Evolutionary conservation across 2,888 invertebrate genomes (phyloP).

Genomic region (Drosophila subsilvestris): DNA sequence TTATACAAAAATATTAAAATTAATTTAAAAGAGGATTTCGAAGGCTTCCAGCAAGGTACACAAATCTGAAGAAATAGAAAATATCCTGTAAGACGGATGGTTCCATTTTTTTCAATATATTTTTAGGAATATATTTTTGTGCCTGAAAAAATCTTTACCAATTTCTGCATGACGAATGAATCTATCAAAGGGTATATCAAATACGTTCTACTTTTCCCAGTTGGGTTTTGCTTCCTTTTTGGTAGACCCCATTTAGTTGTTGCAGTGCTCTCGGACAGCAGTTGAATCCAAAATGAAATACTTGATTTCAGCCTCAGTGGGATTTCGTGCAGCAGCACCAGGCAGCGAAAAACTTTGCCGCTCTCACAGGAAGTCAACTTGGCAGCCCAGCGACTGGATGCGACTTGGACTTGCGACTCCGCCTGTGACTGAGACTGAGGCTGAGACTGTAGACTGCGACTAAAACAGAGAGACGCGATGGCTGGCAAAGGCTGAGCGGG

Average conservation of each 20-base stretch:
- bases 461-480: conserved; percentile 1
- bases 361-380: conserved; percentile 75
- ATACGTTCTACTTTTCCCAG: conserved; percentile 6
- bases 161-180: no score
- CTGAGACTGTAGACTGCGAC: conserved; percentile 9
- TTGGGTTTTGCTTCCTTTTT: conserved; percentile 49
- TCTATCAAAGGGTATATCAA: conserved; percentile 55
- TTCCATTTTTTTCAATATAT: background rate
- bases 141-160: no score
- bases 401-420: conserved; percentile 6
- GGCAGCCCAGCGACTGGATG: conserved; percentile 45
- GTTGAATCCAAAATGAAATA: conserved; percentile 80
- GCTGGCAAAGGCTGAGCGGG: conserved; percentile 3
- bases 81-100: no score
- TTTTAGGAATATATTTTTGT: no score
- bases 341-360: conserved; percentile 65
- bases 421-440: conserved; percentile 22
- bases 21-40: no score
- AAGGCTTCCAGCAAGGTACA: no score
- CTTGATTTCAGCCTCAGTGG: conserved; percentile 79
- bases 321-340: conserved; percentile 60
- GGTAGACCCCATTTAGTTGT: conserved; percentile 60
- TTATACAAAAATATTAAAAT: no score
- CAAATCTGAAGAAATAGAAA: no score
- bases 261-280: conserved; percentile 77